phyloP scores from a whole-genome alignment of 1,140 invertebrate genomes.

The Macrostomum lignano region DNA sequence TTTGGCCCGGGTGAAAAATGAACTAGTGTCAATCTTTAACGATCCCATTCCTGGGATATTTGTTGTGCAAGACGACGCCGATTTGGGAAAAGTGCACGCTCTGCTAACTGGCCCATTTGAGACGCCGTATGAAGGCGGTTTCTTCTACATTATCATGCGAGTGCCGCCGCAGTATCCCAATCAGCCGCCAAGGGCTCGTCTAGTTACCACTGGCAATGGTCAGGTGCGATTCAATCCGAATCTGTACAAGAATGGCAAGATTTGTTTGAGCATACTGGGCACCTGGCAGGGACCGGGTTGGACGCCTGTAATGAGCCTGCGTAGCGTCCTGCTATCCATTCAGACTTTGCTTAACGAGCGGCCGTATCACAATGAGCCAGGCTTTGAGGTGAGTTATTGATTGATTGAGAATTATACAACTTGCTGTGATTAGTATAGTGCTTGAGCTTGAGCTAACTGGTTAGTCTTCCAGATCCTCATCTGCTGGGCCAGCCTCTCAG shows the following conservation, averaged over 20 bases:
- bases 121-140: conserved; percentile 39
- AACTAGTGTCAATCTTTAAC: conserved; percentile 22
- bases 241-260: conserved; percentile 36
- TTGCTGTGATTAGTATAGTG: too few relatives aligned
- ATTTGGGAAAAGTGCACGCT: conserved; percentile 33
- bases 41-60: conserved; percentile 35
- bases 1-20: not conserved
- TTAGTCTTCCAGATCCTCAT: too few relatives aligned
- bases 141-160: conserved; percentile 34
- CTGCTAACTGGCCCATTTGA: conserved; percentile 36
- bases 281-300: conserved; percentile 36
- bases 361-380: conserved; percentile 37
- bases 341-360: conserved; percentile 35
- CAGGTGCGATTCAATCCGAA: conserved; percentile 37
- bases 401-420: too few relatives aligned
- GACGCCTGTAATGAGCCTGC: conserved; percentile 33
- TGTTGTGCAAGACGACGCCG: conserved; percentile 32
- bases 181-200: conserved; percentile 31
- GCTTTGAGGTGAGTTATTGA: too few relatives aligned
- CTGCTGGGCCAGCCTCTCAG: too few relatives aligned
- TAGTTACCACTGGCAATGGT: conserved; percentile 36
- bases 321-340: conserved; percentile 34
- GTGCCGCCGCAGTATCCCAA: conserved; percentile 32
- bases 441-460: too few relatives aligned
- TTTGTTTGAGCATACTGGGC: conserved; percentile 37